Percentiles rank a stretch among this genome's conserved stretches.
phyloP scores from a whole-genome alignment of 2,888 invertebrate genomes.

The Agapostemon virescens region DNA sequence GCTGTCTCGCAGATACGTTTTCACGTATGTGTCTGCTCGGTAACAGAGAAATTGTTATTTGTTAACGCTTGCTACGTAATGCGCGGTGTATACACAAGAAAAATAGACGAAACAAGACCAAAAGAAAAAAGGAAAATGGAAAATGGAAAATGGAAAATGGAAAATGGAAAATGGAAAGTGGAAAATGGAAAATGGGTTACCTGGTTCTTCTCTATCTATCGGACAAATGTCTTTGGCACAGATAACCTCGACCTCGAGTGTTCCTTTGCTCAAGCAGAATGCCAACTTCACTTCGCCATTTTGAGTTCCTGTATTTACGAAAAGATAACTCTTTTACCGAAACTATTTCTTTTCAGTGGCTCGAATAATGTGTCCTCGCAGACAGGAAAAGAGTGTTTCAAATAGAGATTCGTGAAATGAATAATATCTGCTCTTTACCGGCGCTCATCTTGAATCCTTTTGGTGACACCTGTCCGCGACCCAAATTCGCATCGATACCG shows the following conservation, averaged over 20 bases:
- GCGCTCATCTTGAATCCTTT: slow-evolving; percentile 85
- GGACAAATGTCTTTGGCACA: slow-evolving; percentile 86
- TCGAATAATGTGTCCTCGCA: neutral
- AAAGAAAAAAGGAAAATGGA: no score
- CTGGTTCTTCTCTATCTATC: slow-evolving; percentile 87
- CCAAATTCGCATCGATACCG: slow-evolving; percentile 83
- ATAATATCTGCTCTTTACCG: slow-evolving; percentile 65
- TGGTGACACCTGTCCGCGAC: slow-evolving; percentile 91
- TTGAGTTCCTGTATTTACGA: slow-evolving; percentile 81
- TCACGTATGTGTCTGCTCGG: slow-evolving; percentile 92
- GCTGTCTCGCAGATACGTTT: slow-evolving; percentile 94
- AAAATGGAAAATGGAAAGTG: neutral
- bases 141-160: no score
- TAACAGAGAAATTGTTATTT: neutral
- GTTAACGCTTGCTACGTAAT: no score
- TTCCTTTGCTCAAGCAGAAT: slow-evolving; percentile 94
- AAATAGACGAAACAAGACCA: no score
- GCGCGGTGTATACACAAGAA: no score
- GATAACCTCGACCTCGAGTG: slow-evolving; percentile 93
- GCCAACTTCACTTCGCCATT: slow-evolving; percentile 93
- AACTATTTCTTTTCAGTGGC: neutral
- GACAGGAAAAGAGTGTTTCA: neutral
- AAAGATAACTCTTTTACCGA: neutral
- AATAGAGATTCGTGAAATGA: neutral
- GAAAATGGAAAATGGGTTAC: slow-evolving; percentile 73